These are phyloP conservation scores for Anas platyrhynchos DNA, from an alignment of 2,113 vertebrate genomes.

Conservation along the genomic window DNA sequence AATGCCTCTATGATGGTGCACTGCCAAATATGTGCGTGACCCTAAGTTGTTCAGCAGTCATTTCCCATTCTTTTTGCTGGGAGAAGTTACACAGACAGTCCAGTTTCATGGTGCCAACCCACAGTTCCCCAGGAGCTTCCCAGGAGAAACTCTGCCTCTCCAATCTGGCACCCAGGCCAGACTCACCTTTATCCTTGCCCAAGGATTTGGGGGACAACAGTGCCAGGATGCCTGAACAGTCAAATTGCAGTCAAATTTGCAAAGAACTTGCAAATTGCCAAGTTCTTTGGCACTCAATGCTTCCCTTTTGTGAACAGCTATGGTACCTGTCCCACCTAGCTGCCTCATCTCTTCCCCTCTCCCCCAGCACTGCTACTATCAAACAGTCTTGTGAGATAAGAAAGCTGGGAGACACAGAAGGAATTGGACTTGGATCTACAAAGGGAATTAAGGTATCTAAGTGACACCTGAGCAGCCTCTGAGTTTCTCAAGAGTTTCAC, in stretches of 20 bases:
- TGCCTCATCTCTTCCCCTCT: too few relatives aligned
- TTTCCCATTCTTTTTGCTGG: neutral
- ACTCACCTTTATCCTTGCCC: neutral
- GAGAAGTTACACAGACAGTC: accelerated
- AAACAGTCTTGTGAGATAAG: too few relatives aligned
- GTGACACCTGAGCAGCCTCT: neutral
- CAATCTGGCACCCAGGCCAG: neutral
- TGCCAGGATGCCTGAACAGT: neutral
- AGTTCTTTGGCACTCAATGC: neutral
- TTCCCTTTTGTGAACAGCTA: neutral
- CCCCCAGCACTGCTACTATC: too few relatives aligned
- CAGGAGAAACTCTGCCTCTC: neutral
- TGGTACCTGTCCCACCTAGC: too few relatives aligned
- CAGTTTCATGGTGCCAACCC: neutral
- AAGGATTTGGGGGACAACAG: neutral
- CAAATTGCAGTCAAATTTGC: too few relatives aligned
- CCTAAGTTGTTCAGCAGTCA: neutral
- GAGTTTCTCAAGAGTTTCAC: neutral
- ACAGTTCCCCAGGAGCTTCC: neutral
- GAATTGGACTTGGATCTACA: neutral
- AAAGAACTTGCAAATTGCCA: neutral
- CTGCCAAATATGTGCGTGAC: neutral
- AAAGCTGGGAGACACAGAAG: neutral
- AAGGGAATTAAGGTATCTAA: neutral
- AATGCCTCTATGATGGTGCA: neutral